phyloP scores from a whole-genome alignment of 2,888 invertebrate species.

The Drosophila colorata region DNA sequence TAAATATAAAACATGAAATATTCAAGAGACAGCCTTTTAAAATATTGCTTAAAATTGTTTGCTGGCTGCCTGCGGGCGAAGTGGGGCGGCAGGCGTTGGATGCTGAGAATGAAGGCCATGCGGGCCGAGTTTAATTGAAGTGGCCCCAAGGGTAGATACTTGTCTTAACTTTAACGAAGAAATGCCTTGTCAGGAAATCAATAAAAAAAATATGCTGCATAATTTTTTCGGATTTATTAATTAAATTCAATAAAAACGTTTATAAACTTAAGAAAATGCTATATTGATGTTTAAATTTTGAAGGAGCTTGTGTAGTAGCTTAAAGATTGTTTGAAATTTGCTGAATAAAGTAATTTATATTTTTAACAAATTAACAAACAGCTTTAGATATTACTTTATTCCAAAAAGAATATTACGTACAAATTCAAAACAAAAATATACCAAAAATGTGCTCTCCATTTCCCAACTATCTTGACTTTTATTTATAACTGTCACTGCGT shows the following conservation, averaged over 20 bases:
- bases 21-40: slow-evolving; percentile 68
- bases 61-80: slow-evolving; percentile 14
- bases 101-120: slow-evolving; percentile 11
- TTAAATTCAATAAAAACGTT: not conserved
- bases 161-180: not conserved
- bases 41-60: slow-evolving; percentile 59
- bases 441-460: not conserved
- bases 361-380: too few species aligned
- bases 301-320: too few species aligned
- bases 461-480: not conserved
- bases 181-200: slow-evolving; percentile 16
- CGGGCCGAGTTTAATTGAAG: slow-evolving; percentile 54
- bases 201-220: slow-evolving; percentile 1
- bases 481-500: slow-evolving; percentile 3
- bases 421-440: not conserved
- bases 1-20: slow-evolving; percentile 67
- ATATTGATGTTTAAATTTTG: too few species aligned
- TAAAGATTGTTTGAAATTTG: too few species aligned
- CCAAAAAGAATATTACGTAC: too few species aligned
- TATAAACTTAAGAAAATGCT: too few species aligned
- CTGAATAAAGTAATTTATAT: too few species aligned
- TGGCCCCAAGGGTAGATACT: slow-evolving; percentile 2
- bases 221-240: not conserved
- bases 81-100: not conserved
- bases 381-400: too few species aligned